phyloP scores from a whole-genome alignment of 2,797 vertebrate genomes.

The Gobio occitaniae region DNA sequence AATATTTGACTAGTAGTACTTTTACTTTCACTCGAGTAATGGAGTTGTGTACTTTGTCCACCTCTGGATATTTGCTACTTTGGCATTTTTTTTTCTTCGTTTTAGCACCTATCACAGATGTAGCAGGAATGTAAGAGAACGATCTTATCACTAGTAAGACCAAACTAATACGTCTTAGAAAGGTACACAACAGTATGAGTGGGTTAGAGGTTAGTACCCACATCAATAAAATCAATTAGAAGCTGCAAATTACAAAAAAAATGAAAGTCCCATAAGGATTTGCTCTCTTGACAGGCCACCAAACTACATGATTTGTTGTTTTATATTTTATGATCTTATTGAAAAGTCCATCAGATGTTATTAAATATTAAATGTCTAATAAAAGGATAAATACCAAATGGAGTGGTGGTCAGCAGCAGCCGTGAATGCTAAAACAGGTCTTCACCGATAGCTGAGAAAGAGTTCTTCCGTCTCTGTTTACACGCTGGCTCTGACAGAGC shows the following conservation, averaged over 20 bases:
- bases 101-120: background rate
- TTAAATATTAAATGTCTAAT: conserved; percentile 23
- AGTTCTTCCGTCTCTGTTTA: conserved; percentile 20
- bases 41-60: too few relatives aligned
- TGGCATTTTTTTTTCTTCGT: background rate
- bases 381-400: background rate
- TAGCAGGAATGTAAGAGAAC: background rate
- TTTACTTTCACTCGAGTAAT: too few relatives aligned
- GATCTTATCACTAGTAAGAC: background rate
- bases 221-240: background rate
- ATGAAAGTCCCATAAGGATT: background rate
- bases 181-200: background rate
- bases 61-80: background rate
- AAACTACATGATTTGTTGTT: conserved; percentile 11
- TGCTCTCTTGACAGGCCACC: background rate
- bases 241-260: background rate
- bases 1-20: too few relatives aligned
- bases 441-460: background rate
- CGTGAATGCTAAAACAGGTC: background rate
- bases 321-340: conserved; percentile 21
- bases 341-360: background rate
- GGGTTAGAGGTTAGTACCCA: background rate
- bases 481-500: background rate
- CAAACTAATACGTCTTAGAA: background rate
- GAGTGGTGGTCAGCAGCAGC: background rate